A percentile compares a stretch with the other conserved stretches of the same genome.
phyloP scores from a whole-genome alignment of 2,888 invertebrate species.

The Chouioia cunea region DNA sequence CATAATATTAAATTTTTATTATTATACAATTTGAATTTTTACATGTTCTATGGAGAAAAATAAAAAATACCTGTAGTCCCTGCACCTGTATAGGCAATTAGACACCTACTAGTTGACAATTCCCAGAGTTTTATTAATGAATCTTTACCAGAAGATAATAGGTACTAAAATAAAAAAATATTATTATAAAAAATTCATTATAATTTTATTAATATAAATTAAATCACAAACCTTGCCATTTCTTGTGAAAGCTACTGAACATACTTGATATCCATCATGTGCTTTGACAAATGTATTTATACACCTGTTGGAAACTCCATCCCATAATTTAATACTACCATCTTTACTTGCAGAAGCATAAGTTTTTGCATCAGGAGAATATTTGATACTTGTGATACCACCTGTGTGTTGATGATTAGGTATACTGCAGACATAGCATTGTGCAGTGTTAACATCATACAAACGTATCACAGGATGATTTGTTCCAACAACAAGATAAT shows the following conservation, averaged over 20 bases:
- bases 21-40: neutral
- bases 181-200: slow-evolving; percentile 11
- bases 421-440: slow-evolving; percentile 94
- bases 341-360: slow-evolving; percentile 92
- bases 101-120: slow-evolving; percentile 93
- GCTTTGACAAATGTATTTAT: slow-evolving; percentile 94
- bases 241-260: slow-evolving; percentile 92
- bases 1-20: slow-evolving; percentile 25
- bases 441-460: slow-evolving; percentile 95
- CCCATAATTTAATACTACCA: slow-evolving; percentile 96
- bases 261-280: slow-evolving; percentile 94
- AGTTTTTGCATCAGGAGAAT: slow-evolving; percentile 78
- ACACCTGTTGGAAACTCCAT: slow-evolving; percentile 93
- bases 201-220: slow-evolving; percentile 31
- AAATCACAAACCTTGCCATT: slow-evolving; percentile 86
- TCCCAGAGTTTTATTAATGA: slow-evolving; percentile 99
- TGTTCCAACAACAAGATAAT: slow-evolving; percentile 93
- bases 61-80: slow-evolving; percentile 78
- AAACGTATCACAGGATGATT: slow-evolving; percentile 90
- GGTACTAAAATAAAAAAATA: slow-evolving; percentile 76
- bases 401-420: slow-evolving; percentile 87
- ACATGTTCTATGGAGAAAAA: neutral
- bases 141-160: slow-evolving; percentile 95
- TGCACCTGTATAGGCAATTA: slow-evolving; percentile 98
- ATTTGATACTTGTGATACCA: slow-evolving; percentile 82